Evolutionary conservation across 2,888 invertebrate species (phyloP), one percentile per base, ranked within the genome.

Genomic region (Agriopis leucophaearia): DNA sequence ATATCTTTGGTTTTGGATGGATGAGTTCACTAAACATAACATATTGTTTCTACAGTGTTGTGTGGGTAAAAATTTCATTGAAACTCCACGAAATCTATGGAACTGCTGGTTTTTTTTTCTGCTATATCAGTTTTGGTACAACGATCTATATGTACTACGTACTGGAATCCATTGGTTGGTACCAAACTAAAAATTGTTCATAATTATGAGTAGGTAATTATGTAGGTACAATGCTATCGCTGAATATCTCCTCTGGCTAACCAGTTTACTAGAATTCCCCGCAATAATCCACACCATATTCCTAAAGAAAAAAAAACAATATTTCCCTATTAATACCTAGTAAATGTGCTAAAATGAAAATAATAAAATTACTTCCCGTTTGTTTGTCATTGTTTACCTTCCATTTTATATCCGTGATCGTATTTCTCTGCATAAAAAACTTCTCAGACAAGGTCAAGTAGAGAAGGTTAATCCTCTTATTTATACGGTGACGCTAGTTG

Each of bases 381-480:
- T n/a, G n/a, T n/a, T n/a, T n/a, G n/a, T n/a, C 5, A 48, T 35
- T 51, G n/a, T 51, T 51, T 35, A 51, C 8, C 35, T 51, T 35
- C 9, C 51, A 9, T 51, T n/a, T 27, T 3, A 51, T 35, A 8
- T 13, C 27, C n/a, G 44, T 9, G 10, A 44, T 40, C 45, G 13
- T 57, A 57, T 36, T 36, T 56, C 12, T 40, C 48, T 18, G n/a
- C 48, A 59, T 59, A 40, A 38, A n/a, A 59, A 48, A 38, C 45
- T 51, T 9, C 16, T 42, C 6, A 35, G 45, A 59, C 64, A 65
- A 70, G 73, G 64, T 45, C 62, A 57, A 51, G 27, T 27, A 27
- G 50, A 51, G 42, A 60, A 60, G 51, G 60, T 60, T 60, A 60
- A 51, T 15, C 27, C 51, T 27, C 27, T n/a, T 51, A 51, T 60